Conservation (phyloP, 2,797 vertebrate genomes). For the Sebastes iracundus region DNA sequence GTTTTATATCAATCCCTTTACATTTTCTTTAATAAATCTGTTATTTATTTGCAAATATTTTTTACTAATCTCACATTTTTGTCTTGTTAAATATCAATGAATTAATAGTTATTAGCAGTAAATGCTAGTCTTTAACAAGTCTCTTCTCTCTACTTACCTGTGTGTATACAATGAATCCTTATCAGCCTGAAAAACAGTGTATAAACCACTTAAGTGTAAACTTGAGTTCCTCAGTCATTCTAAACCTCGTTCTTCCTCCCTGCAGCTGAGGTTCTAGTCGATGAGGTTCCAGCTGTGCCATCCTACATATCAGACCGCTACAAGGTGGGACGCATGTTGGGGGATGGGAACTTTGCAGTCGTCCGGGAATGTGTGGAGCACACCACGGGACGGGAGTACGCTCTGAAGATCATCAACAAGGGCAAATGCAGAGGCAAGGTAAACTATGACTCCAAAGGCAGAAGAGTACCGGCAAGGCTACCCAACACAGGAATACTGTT, state of each 20-base stretch:
- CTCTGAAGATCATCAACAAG: constrained; percentile 99
- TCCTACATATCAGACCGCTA: constrained; percentile 93
- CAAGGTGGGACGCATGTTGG: constrained; percentile 95
- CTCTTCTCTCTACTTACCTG: background rate
- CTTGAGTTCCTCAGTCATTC: background rate
- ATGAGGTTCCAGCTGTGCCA: constrained; percentile 93
- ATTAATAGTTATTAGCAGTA: background rate
- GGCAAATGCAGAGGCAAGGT: constrained; percentile 99
- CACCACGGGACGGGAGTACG: constrained; percentile 94
- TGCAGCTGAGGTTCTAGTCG: constrained; percentile 85
- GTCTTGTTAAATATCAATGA: background rate
- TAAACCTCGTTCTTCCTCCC: background rate
- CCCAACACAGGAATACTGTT: background rate
- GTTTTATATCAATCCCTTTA: background rate
- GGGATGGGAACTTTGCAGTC: constrained; percentile 98
- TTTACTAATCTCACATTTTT: background rate
- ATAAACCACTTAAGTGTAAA: background rate
- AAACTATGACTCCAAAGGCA: constrained; percentile 38
- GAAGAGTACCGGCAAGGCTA: background rate
- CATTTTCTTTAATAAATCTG: background rate
- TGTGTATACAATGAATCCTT: background rate
- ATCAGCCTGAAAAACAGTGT: background rate
- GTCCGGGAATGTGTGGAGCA: constrained; percentile 96
- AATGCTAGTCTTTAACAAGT: background rate
- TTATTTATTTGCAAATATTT: background rate